Conservation (phyloP, 1,140 invertebrate genomes). For the Bradynema listronoti region DNA sequence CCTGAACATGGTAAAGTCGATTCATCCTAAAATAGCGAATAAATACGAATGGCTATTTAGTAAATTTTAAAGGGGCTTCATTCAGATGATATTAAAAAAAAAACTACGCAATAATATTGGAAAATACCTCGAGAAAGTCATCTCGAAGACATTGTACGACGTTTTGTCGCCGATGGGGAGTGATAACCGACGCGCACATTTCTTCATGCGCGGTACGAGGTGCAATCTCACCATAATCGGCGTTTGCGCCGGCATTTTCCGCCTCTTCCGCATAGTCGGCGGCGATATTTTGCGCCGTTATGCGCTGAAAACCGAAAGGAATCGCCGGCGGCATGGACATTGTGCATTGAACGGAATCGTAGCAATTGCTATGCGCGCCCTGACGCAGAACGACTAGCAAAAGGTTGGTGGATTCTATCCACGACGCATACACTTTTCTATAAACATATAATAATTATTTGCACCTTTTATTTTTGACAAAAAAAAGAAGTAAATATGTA, state of each 20-base stretch:
- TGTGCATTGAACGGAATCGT: conserved; percentile 23
- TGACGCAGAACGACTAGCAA: conserved; percentile 42
- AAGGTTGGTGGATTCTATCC: conserved; percentile 49
- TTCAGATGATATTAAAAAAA: too few relatives aligned
- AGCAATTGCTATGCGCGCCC: conserved; percentile 25
- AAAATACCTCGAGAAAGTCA: conserved; percentile 33
- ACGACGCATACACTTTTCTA: conserved; percentile 53
- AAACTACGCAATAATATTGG: too few relatives aligned
- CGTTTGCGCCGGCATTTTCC: neutral
- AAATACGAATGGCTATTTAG: too few relatives aligned
- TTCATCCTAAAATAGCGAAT: too few relatives aligned
- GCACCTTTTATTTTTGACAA: neutral
- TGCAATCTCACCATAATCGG: conserved; percentile 2
- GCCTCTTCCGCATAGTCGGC: neutral
- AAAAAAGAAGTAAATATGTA: too few relatives aligned
- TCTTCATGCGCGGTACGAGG: conserved; percentile 2
- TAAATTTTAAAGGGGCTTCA: too few relatives aligned
- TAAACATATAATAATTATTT: conserved; percentile 30
- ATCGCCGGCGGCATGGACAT: conserved; percentile 17
- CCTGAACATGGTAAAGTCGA: too few relatives aligned
- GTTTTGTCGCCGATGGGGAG: conserved; percentile 25
- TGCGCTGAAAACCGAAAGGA: conserved; percentile 25
- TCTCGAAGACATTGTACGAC: conserved; percentile 27
- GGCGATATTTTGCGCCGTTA: neutral
- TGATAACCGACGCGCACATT: conserved; percentile 3